Conservation (phyloP, 2,888 invertebrate genomes). For the Torymus tubicola region DNA sequence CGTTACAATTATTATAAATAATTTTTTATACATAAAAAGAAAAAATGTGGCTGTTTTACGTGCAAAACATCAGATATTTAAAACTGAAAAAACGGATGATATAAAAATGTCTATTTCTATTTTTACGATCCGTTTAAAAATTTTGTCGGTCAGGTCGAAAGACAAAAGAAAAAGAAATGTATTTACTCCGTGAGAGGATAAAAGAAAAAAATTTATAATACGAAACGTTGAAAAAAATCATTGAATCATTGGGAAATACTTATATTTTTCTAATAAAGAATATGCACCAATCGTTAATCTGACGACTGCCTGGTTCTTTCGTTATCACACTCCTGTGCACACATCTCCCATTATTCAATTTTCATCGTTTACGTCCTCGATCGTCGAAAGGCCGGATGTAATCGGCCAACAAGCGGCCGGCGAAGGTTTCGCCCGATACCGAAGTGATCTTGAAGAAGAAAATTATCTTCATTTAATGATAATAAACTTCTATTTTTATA, state of each 20-base stretch:
- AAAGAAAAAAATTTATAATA: slow-evolving; percentile 11
- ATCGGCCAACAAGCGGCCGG: slow-evolving; percentile 61
- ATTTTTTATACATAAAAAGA: slow-evolving; percentile 3
- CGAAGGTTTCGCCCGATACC: slow-evolving; percentile 61
- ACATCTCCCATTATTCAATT: not conserved
- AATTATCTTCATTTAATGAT: slow-evolving; percentile 25
- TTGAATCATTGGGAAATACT: slow-evolving; percentile 28
- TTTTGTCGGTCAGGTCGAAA: not conserved
- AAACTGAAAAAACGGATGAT: not conserved
- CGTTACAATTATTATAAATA: slow-evolving; percentile 27
- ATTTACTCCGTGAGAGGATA: slow-evolving; percentile 23
- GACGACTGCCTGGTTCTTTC: not conserved
- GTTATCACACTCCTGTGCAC: too few relatives aligned
- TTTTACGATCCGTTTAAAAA: slow-evolving; percentile 37
- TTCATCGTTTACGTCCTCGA: slow-evolving; percentile 54
- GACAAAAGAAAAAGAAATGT: slow-evolving; percentile 2
- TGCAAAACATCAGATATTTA: slow-evolving; percentile 36
- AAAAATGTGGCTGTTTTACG: slow-evolving; percentile 24
- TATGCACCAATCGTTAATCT: slow-evolving; percentile 13
- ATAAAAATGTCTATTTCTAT: slow-evolving; percentile 37
- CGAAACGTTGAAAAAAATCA: too few relatives aligned
- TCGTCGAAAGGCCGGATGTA: slow-evolving; percentile 64
- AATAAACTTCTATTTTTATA: slow-evolving; percentile 10
- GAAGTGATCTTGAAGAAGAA: slow-evolving; percentile 58
- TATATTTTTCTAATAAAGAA: slow-evolving; percentile 56